Evolutionary conservation across 2,113 vertebrate genomes (phyloP).

Genomic region (Charadrius vociferus): DNA sequence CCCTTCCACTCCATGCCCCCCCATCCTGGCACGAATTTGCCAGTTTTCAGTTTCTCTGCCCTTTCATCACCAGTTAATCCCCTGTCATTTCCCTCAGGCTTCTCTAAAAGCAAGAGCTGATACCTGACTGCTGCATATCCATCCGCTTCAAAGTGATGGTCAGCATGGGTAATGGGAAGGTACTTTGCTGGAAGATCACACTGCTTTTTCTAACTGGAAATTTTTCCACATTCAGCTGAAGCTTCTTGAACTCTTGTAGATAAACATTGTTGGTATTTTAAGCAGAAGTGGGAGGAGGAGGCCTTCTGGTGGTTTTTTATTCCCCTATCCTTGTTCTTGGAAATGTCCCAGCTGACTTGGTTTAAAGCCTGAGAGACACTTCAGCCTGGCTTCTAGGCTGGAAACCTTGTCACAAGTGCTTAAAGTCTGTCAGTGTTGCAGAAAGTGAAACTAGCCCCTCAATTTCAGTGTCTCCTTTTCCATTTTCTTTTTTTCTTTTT

Average conservation of each 20-base stretch:
- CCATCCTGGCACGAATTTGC: background rate
- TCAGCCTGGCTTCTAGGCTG: background rate
- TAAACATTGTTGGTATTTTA: background rate
- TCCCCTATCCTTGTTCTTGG: background rate
- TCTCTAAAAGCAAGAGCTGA: background rate
- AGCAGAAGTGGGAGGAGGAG: background rate
- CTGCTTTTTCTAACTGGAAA: background rate
- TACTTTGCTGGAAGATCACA: background rate
- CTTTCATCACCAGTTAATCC: background rate
- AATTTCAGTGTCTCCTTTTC: background rate
- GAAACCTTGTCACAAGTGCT: background rate
- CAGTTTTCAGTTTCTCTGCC: background rate
- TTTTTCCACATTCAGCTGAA: background rate
- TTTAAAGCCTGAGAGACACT: background rate
- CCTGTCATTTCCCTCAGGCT: background rate
- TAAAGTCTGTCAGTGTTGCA: background rate
- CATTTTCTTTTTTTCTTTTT: background rate
- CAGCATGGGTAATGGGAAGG: background rate
- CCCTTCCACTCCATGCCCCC: background rate
- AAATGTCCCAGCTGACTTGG: background rate
- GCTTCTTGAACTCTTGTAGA: background rate
- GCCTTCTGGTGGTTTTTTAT: background rate
- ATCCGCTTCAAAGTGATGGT: background rate
- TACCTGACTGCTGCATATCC: fast-evolving
- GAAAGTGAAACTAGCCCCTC: background rate